Conservation (phyloP, 2,888 invertebrate genomes). For the Electrophaes corylata region DNA sequence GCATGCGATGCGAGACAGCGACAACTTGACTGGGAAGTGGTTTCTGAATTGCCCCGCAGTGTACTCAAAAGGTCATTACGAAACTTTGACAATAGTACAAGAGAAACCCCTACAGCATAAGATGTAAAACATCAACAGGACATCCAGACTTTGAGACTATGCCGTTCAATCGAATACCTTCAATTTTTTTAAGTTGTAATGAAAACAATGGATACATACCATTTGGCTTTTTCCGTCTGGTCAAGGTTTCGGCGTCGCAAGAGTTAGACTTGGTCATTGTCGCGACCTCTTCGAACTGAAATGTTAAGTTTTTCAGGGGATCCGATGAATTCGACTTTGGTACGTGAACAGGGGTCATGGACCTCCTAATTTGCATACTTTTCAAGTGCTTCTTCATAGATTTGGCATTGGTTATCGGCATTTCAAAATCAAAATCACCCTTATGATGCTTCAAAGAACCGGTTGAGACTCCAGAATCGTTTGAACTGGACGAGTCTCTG, state of each 20-base stretch:
- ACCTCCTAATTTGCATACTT: constrained; percentile 73
- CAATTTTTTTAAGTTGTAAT: too few relatives aligned
- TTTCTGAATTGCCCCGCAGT: too few relatives aligned
- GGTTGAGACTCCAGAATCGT: constrained; percentile 88
- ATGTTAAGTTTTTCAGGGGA: constrained; percentile 85
- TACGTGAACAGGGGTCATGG: constrained; percentile 79
- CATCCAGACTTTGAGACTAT: too few relatives aligned
- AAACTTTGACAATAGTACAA: too few relatives aligned
- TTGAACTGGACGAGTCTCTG: constrained; percentile 88
- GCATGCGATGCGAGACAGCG: too few relatives aligned
- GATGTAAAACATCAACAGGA: too few relatives aligned
- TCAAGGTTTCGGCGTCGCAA: constrained; percentile 86
- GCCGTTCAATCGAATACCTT: too few relatives aligned
- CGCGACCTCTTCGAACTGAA: constrained; percentile 86
- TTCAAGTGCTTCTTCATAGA: constrained; percentile 74
- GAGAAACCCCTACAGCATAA: too few relatives aligned
- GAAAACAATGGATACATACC: constrained; percentile 56
- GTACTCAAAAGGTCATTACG: too few relatives aligned
- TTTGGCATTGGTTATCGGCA: constrained; percentile 78
- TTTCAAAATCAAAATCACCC: constrained; percentile 86
- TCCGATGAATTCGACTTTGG: constrained; percentile 86
- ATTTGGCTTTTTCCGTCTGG: constrained; percentile 76
- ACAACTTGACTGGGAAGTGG: too few relatives aligned
- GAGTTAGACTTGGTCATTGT: constrained; percentile 85
- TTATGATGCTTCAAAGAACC: constrained; percentile 86